These are phyloP conservation scores for Spizaetus ornatus DNA, from an alignment of 2,113 vertebrate species.

Conservation along the genomic window DNA sequence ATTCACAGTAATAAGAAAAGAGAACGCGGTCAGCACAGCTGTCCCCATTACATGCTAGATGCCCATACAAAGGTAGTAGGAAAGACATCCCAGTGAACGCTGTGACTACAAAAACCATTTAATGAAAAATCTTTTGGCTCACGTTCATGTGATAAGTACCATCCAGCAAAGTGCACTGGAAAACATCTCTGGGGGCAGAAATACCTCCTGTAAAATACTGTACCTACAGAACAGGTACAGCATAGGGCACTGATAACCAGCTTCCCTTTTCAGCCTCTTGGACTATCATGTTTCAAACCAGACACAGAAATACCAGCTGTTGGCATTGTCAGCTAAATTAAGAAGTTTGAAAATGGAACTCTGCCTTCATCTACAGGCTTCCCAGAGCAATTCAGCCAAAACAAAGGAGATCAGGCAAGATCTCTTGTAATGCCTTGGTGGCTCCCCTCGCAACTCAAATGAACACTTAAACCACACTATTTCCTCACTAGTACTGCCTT, in stretches of 20 bases:
- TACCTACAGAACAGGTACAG: neutral
- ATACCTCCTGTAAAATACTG: neutral
- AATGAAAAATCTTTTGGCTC: neutral
- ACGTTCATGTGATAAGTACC: accelerated
- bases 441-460: neutral
- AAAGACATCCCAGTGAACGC: neutral
- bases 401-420: neutral
- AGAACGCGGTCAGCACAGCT: neutral
- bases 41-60: accelerated
- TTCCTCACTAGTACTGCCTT: neutral
- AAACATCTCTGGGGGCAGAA: neutral
- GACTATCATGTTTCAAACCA: neutral
- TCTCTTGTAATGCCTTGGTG: neutral
- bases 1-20: accelerated
- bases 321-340: neutral
- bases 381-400: neutral
- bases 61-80: neutral
- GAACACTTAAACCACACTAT: neutral
- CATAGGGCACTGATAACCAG: neutral
- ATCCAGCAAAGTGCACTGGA: neutral
- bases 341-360: neutral
- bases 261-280: neutral
- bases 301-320: neutral
- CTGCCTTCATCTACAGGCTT: neutral
- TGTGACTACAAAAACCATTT: neutral